phyloP scores from a whole-genome alignment of 2,888 invertebrate genomes.

The Matsumyia berberina region DNA sequence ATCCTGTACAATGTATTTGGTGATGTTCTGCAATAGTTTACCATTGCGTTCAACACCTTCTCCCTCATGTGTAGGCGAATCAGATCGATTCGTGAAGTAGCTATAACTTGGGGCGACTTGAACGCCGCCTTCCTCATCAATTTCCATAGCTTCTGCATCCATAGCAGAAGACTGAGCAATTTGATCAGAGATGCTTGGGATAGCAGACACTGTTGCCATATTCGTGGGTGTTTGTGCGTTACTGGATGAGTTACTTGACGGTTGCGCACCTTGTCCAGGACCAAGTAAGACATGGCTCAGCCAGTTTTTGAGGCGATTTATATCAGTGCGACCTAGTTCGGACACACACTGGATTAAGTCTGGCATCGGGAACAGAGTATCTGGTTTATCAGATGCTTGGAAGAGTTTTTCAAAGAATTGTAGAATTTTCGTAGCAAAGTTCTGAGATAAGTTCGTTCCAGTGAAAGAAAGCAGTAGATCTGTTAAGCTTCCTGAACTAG shows the following conservation, averaged over 20 bases:
- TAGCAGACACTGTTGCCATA: constrained; percentile 84
- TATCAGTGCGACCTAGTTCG: constrained; percentile 88
- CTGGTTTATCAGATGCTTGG: constrained; percentile 87
- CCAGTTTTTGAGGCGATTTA: constrained; percentile 87
- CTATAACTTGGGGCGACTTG: constrained; percentile 81
- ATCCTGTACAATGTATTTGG: constrained; percentile 90
- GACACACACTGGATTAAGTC: constrained; percentile 89
- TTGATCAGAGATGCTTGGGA: constrained; percentile 84
- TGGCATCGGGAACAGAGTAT: constrained; percentile 87
- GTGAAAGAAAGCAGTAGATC: constrained; percentile 93
- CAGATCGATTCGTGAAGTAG: constrained; percentile 85
- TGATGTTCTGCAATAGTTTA: constrained; percentile 88
- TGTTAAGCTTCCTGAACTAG: constrained; percentile 89
- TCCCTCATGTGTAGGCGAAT: constrained; percentile 81
- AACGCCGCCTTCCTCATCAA: constrained; percentile 84
- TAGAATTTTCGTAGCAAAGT: constrained; percentile 91
- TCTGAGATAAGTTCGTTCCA: constrained; percentile 88
- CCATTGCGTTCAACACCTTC: constrained; percentile 87
- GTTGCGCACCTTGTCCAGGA: constrained; percentile 82
- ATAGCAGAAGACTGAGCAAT: constrained; percentile 80
- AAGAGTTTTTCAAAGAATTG: constrained; percentile 92
- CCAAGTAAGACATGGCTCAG: constrained; percentile 88
- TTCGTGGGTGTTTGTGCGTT: constrained; percentile 86
- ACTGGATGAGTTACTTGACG: constrained; percentile 84
- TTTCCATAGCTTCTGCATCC: constrained; percentile 83